These are phyloP conservation scores for Listronotus oregonensis DNA, from an alignment of 1,140 invertebrate genomes.

Conservation along the genomic window DNA sequence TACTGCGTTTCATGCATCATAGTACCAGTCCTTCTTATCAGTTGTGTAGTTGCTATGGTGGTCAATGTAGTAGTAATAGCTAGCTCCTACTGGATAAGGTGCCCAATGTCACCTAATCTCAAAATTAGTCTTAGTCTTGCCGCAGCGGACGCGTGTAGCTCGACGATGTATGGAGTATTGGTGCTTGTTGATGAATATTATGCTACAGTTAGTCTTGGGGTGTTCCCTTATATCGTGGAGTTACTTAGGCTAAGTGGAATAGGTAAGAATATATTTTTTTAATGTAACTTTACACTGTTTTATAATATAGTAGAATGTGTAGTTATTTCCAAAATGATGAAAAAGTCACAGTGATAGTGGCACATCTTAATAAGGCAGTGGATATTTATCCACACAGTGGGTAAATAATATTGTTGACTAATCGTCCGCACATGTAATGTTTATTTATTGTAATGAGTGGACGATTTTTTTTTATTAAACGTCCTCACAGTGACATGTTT, in stretches of 20 bases:
- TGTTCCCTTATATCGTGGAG: conserved; percentile 25
- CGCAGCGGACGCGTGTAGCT: conserved; percentile 63
- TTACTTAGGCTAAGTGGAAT: conserved; percentile 39
- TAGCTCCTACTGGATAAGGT: conserved; percentile 61
- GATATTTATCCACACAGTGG: no score
- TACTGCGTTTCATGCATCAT: neutral
- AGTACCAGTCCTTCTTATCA: conserved; percentile 40
- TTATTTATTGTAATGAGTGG: no score
- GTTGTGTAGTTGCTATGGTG: conserved; percentile 57
- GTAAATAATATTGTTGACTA: no score
- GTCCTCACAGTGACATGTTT: no score
- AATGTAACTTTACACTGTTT: no score
- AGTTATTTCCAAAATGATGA: no score
- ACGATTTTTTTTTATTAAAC: no score
- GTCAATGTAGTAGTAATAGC: conserved; percentile 62
- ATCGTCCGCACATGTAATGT: no score
- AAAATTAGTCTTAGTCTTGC: conserved; percentile 66
- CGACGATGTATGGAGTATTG: conserved; percentile 58
- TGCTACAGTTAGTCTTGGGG: conserved; percentile 7
- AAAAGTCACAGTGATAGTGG: no score
- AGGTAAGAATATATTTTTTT: conserved; percentile 6
- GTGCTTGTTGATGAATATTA: conserved; percentile 61
- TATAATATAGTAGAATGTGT: no score
- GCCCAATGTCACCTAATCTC: conserved; percentile 63
- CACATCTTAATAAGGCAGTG: no score